Base-by-base conservation (phyloP, 2,888 invertebrate genomes). In the Serrognathus titanus region DNA sequence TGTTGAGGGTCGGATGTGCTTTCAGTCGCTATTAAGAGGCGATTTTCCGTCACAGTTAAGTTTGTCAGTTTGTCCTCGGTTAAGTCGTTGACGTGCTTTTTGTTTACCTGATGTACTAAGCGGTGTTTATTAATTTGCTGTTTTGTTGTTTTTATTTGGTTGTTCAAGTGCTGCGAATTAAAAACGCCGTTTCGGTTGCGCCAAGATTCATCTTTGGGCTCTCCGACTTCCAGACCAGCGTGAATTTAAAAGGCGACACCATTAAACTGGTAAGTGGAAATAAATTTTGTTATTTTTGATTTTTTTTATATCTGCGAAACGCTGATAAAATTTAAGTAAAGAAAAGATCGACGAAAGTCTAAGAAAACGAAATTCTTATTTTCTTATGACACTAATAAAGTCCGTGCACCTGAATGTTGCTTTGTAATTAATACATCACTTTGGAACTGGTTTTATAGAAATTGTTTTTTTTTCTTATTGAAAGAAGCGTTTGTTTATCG, bases 1-100 rank as follows among this genome's bases (percentile, higher is more conserved):
- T 55, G 61, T 47, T 54, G 54, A 52, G 59, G 60, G 60, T 53
- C 57, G 58, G 60, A 58, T 52, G 60, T 48, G 48, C 39, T 48
- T 48, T 37, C 35, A 12, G 16, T 36, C 43, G n/a, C 7, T 31
- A 7, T 31, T 9, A 43, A 43, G 10, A 10, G 20, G 12, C 43
- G 20, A 43, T 16, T 43, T 40, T 43, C 12, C 43, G 43, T 16
- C 43, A 20, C 43, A 43, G 12, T 16, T 16, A 16, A 43, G 20
- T 20, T 13, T 9, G 20, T 12, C 41, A 41, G 8, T 43, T 20
- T 16, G 13, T 16, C n/a, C 1, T 16, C 13, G 6, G 13, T 9
- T 43, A 16, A 11, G n/a, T 43, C 20, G 20, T 9, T 7, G 43
- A 43, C 43, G 13, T 43, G 12, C 10, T 16, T 43, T 9, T 11